Evolutionary conservation across 2,113 vertebrate species (phyloP).

Genomic region (Ginglymostoma cirratum): DNA sequence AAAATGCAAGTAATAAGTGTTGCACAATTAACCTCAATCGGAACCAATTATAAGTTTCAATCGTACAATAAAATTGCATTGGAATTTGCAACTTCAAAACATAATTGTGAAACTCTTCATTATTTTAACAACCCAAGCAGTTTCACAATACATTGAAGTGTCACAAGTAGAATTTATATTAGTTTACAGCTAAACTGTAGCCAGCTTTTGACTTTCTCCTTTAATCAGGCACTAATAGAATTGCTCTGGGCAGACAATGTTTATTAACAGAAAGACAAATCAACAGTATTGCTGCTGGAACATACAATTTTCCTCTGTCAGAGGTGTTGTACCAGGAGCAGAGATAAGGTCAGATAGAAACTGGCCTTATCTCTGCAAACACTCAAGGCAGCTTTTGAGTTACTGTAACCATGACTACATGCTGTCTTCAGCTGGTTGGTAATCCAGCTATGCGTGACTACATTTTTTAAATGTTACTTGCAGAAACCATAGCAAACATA

Average conservation of each 20-base stretch:
- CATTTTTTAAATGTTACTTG: constrained; percentile 25
- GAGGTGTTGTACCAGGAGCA: neutral
- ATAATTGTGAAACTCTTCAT: neutral
- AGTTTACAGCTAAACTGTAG: neutral
- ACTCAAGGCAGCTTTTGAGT: constrained; percentile 22
- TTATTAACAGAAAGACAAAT: neutral
- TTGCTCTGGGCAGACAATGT: neutral
- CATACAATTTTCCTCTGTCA: constrained; percentile 12
- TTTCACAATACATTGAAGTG: neutral
- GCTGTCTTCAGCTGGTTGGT: constrained; percentile 13
- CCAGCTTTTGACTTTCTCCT: neutral
- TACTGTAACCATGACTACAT: constrained; percentile 19
- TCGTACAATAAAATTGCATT: neutral
- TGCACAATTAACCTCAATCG: neutral
- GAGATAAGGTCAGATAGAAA: constrained; percentile 24
- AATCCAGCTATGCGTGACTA: constrained; percentile 3
- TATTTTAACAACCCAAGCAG: neutral
- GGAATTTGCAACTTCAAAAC: neutral
- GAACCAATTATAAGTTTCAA: neutral
- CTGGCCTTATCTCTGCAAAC: constrained; percentile 23
- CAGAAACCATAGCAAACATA: neutral
- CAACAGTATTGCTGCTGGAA: neutral
- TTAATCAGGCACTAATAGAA: neutral
- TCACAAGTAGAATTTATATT: neutral
- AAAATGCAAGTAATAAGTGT: neutral